phyloP scores from a whole-genome alignment of 2,888 invertebrate genomes.

The Cheilosia scutellata region DNA sequence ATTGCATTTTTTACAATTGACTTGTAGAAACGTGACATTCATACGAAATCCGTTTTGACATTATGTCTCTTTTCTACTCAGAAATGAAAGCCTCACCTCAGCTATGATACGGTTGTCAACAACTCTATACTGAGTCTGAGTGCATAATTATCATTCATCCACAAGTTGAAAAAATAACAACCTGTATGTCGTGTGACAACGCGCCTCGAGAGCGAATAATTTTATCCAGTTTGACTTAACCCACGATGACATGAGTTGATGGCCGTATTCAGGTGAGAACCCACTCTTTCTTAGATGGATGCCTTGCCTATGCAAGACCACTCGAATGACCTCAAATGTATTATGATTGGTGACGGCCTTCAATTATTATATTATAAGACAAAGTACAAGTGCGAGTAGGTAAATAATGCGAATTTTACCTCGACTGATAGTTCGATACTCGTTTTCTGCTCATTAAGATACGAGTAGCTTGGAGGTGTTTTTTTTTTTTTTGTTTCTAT shows the following conservation, averaged over 20 bases:
- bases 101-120: neutral
- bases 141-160: conserved; percentile 29
- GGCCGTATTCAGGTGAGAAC: conserved; percentile 43
- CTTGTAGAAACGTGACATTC: conserved; percentile 29
- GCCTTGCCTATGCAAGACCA: conserved; percentile 57
- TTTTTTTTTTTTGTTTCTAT: conserved; percentile 20
- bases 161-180: neutral
- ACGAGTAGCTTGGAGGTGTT: conserved; percentile 31
- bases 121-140: neutral
- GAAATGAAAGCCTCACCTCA: neutral
- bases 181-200: conserved; percentile 27
- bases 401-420: conserved; percentile 50
- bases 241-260: conserved; percentile 57
- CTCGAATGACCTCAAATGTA: conserved; percentile 62
- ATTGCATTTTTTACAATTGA: conserved; percentile 16
- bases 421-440: conserved; percentile 40
- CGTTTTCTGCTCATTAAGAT: conserved; percentile 43
- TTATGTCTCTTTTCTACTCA: neutral
- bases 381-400: conserved; percentile 31
- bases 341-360: conserved; percentile 50
- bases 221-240: conserved; percentile 40
- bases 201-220: conserved; percentile 29
- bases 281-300: conserved; percentile 50
- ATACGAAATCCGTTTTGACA: conserved; percentile 28
- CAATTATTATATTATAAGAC: conserved; percentile 44